These are phyloP conservation scores for Hirundichthys speculiger DNA, from an alignment of 2,113 vertebrate species.

Conservation along the genomic window DNA sequence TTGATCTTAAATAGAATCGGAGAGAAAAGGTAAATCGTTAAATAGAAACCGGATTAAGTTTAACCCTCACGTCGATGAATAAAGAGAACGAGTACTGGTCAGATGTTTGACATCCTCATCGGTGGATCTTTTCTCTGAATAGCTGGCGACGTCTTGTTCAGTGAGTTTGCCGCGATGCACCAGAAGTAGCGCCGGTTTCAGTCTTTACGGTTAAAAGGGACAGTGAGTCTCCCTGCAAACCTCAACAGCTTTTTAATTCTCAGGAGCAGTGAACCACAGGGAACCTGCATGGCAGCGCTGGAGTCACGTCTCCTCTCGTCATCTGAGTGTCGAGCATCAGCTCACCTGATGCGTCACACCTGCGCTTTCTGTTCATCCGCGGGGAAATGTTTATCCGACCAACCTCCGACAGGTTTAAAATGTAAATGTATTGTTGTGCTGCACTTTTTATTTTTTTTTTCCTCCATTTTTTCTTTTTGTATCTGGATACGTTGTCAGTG, in stretches of 20 bases:
- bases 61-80: too few species aligned
- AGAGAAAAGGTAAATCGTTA: too few species aligned
- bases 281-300: conserved; percentile 29
- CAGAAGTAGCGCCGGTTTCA: background rate
- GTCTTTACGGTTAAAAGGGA: background rate
- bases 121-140: background rate
- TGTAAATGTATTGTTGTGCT: conserved; percentile 2
- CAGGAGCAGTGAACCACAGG: conserved; percentile 59
- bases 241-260: conserved; percentile 32
- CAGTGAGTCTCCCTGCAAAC: background rate
- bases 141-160: background rate
- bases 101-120: too few species aligned
- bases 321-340: conserved; percentile 6
- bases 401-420: background rate
- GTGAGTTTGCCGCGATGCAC: too few species aligned
- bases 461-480: background rate
- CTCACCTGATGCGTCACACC: too few species aligned
- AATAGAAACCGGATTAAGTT: too few species aligned
- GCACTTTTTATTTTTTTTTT: conserved; percentile 31
- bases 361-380: background rate
- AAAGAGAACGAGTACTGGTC: too few species aligned
- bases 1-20: too few species aligned
- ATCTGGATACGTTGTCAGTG: conserved; percentile 3
- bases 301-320: conserved; percentile 34
- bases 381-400: background rate